Conservation (phyloP, 2,113 vertebrate genomes). For the Vidua chalybeata region DNA sequence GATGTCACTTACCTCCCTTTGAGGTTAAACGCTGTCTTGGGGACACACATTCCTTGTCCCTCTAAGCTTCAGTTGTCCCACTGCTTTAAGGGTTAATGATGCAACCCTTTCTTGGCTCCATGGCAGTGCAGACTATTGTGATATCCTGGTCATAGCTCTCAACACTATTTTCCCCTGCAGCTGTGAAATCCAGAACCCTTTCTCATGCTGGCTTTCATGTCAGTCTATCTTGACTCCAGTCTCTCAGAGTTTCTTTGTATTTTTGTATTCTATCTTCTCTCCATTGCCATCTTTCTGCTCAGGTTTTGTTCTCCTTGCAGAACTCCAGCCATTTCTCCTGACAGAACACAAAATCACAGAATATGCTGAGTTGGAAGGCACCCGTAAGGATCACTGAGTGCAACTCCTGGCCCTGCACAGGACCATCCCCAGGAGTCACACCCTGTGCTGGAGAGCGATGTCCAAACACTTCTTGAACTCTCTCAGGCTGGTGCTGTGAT, state of each 20-base stretch:
- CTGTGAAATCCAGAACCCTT: not conserved
- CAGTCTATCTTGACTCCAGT: not conserved
- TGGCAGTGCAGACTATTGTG: not conserved
- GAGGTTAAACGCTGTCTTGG: not conserved
- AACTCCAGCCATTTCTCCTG: not conserved
- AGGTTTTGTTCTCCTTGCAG: not conserved
- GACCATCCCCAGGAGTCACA: not conserved
- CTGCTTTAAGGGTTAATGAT: not conserved
- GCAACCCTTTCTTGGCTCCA: not conserved
- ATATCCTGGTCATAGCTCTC: not conserved
- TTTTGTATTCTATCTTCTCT: not conserved
- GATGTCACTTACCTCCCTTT: not conserved
- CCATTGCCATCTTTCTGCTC: not conserved
- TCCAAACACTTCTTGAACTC: not conserved
- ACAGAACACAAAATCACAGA: not conserved
- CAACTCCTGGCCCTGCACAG: not conserved
- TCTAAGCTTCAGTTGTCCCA: not conserved
- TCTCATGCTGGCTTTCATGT: not conserved
- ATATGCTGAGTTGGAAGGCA: not conserved
- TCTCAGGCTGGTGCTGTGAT: not conserved
- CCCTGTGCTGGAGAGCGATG: rapidly evolving
- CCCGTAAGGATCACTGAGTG: not conserved
- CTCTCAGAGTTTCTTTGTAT: not conserved
- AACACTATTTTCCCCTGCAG: not conserved
- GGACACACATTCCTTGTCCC: not conserved